Conservation (phyloP, 1,140 invertebrate genomes). For the Orius insidiosus region DNA sequence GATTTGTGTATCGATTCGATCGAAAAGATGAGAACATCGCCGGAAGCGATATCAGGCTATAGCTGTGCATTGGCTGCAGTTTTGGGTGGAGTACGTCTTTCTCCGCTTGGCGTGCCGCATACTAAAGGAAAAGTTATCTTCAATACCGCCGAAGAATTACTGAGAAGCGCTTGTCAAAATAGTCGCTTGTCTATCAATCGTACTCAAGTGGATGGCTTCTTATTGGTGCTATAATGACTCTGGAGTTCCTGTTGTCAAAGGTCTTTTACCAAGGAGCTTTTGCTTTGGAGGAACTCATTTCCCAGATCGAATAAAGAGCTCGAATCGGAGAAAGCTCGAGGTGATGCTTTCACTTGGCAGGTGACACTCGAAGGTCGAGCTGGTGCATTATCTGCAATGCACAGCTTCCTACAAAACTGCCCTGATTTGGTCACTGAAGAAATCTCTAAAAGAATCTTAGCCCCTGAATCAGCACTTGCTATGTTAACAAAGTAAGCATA, state of each 20-base stretch:
- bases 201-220: constrained; percentile 93
- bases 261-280: constrained; percentile 72
- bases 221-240: constrained; percentile 91
- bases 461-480: constrained; percentile 81
- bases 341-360: constrained; percentile 98
- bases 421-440: constrained; percentile 82
- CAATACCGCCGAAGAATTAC: constrained; percentile 88
- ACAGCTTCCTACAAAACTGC: constrained; percentile 82
- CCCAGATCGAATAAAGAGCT: constrained; percentile 88
- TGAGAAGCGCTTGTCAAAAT: constrained; percentile 93
- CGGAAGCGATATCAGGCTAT: constrained; percentile 87
- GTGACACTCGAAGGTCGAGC: constrained; percentile 91
- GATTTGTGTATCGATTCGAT: constrained; percentile 74
- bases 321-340: constrained; percentile 90
- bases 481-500: constrained; percentile 87
- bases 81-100: constrained; percentile 76
- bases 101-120: constrained; percentile 87
- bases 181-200: constrained; percentile 83
- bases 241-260: constrained; percentile 73
- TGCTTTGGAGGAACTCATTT: constrained; percentile 96
- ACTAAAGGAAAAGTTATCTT: constrained; percentile 90
- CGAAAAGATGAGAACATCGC: constrained; percentile 74
- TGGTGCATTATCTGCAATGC: constrained; percentile 86
- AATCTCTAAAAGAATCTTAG: constrained; percentile 64
- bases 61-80: constrained; percentile 85